Conservation (phyloP, 2,888 invertebrate genomes). For the Lasioglossum figueresi region DNA sequence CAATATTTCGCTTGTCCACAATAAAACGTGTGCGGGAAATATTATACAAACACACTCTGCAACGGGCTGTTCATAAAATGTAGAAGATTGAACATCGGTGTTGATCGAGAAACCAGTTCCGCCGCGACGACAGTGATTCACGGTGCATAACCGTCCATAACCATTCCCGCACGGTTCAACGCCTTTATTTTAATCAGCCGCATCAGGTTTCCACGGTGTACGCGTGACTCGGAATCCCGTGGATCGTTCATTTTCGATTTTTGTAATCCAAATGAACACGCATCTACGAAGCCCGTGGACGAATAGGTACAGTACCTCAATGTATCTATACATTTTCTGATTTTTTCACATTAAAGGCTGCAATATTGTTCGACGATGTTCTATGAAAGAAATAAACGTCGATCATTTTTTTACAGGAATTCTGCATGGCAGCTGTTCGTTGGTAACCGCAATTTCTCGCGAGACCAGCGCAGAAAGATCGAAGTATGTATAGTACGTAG, state of each 20-base stretch:
- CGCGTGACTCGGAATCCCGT: background rate
- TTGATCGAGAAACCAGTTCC: background rate
- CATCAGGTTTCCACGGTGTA: background rate
- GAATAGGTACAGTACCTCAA: background rate
- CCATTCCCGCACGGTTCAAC: background rate
- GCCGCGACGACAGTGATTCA: constrained; percentile 15
- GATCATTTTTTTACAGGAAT: too few species aligned
- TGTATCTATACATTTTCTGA: background rate
- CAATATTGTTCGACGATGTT: background rate
- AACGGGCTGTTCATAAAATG: background rate
- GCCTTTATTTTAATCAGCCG: constrained; percentile 5
- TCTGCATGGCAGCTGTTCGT: background rate
- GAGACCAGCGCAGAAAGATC: background rate
- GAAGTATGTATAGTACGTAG: background rate
- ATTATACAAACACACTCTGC: background rate
- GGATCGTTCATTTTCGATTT: background rate
- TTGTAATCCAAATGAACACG: background rate
- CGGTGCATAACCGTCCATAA: background rate
- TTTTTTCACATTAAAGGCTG: too few species aligned
- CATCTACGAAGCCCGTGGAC: background rate
- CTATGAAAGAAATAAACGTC: too few species aligned
- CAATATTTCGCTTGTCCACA: background rate
- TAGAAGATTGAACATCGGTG: constrained; percentile 2
- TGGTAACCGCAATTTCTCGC: background rate
- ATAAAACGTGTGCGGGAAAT: background rate